Conservation (phyloP, 2,888 invertebrate species). For the Sphaerophoria taeniata region DNA sequence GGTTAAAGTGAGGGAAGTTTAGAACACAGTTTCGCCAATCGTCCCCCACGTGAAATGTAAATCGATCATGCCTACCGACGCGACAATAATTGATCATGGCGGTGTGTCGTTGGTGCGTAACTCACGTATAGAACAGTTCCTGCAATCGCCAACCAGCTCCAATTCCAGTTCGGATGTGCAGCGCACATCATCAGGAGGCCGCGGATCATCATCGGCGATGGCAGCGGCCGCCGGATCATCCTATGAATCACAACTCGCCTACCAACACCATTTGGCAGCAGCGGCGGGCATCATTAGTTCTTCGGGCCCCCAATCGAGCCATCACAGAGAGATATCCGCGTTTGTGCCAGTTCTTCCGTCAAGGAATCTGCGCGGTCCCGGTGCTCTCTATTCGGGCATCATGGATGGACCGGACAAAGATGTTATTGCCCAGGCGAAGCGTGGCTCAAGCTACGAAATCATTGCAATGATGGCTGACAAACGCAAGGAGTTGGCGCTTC, state of each 20-base stretch:
- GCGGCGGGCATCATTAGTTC: conserved; percentile 80
- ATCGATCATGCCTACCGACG: conserved; percentile 80
- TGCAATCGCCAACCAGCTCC: conserved; percentile 84
- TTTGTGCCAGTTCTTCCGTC: conserved; percentile 95
- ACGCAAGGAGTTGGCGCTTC: conserved; percentile 90
- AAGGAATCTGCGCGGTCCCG: conserved; percentile 87
- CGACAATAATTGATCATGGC: conserved; percentile 78
- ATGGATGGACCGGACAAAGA: conserved; percentile 86
- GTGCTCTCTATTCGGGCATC: conserved; percentile 87
- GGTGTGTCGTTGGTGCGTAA: conserved; percentile 81
- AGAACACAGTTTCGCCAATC: background rate
- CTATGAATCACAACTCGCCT: conserved; percentile 87
- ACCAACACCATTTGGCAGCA: conserved; percentile 87
- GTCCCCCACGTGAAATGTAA: conserved; percentile 54
- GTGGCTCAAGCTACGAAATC: conserved; percentile 89
- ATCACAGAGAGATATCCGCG: conserved; percentile 91
- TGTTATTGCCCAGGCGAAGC: conserved; percentile 78
- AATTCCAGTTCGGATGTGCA: conserved; percentile 71
- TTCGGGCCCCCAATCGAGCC: conserved; percentile 78
- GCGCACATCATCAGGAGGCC: conserved; percentile 83
- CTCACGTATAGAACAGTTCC: conserved; percentile 86
- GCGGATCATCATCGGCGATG: conserved; percentile 77
- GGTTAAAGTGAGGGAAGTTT: conserved; percentile 56
- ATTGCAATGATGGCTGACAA: conserved; percentile 97
- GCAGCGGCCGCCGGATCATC: conserved; percentile 79